These are phyloP conservation scores for Lophochroa leadbeateri DNA, from an alignment of 2,113 vertebrate species.

Conservation along the genomic window DNA sequence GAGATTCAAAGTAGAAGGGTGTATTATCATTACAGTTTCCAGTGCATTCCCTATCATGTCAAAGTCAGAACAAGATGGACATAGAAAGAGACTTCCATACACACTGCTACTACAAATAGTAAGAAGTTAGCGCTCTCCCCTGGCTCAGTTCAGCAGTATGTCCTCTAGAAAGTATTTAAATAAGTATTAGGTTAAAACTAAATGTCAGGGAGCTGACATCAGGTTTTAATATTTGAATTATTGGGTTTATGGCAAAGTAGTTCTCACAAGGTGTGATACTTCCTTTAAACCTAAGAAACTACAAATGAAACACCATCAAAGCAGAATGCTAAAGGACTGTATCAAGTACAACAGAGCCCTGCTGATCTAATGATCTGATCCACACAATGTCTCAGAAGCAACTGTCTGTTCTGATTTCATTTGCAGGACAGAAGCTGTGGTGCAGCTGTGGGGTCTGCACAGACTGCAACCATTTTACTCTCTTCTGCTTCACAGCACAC, in stretches of 20 bases:
- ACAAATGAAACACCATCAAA: not conserved
- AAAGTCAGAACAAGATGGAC: not conserved
- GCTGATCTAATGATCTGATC: not conserved
- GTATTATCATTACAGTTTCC: not conserved
- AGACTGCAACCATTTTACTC: not conserved
- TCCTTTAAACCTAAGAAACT: not conserved
- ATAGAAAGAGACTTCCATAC: not conserved
- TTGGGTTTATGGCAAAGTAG: not conserved
- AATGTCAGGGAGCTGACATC: not conserved
- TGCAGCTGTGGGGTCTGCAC: not conserved
- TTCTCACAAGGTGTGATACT: not conserved
- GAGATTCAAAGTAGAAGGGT: not conserved
- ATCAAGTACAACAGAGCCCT: not conserved
- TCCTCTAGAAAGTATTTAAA: not conserved
- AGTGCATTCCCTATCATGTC: not conserved
- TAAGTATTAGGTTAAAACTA: not conserved
- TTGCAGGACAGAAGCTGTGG: not conserved
- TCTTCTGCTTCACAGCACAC: not conserved
- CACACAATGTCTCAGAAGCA: not conserved
- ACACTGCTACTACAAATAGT: not conserved
- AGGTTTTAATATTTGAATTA: not conserved
- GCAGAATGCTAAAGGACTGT: not conserved
- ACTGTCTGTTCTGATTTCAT: not conserved
- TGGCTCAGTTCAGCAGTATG: not conserved
- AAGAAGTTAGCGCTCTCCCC: not conserved